Conservation (phyloP, 2,797 vertebrate species). For the Columba guinea region DNA sequence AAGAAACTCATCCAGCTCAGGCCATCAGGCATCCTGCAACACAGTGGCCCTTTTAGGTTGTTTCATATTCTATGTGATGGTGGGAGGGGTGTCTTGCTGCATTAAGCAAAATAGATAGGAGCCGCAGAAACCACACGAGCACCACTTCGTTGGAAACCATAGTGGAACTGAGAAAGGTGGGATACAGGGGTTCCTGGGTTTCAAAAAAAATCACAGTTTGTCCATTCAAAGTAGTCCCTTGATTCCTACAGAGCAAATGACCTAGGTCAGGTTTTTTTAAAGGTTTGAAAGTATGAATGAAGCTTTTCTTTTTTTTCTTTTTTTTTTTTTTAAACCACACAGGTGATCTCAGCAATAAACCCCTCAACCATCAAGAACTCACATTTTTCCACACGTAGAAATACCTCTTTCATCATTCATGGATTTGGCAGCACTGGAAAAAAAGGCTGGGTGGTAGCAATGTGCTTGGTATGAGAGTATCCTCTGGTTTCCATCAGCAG, state of each 20-base stretch:
- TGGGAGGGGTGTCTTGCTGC: background rate
- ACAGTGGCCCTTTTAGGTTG: background rate
- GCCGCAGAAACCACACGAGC: background rate
- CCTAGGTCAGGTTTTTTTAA: background rate
- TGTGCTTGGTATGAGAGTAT: slow-evolving; percentile 79
- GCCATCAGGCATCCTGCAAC: background rate
- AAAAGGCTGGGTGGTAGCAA: slow-evolving; percentile 81
- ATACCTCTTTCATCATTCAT: slow-evolving; percentile 80
- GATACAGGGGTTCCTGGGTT: accelerated
- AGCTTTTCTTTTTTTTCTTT: background rate
- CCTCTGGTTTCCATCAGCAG: background rate
- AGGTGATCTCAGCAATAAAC: slow-evolving; percentile 40
- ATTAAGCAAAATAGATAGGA: background rate
- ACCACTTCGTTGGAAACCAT: background rate
- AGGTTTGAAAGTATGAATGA: background rate
- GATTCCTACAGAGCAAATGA: background rate
- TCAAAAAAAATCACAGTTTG: background rate
- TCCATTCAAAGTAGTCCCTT: background rate
- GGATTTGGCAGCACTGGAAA: slow-evolving; percentile 78
- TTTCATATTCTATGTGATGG: background rate
- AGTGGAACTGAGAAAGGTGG: background rate
- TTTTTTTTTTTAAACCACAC: background rate
- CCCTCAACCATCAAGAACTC: slow-evolving; percentile 72
- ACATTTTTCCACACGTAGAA: slow-evolving; percentile 71
- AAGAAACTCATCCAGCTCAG: background rate